Base-by-base conservation (phyloP, 2,797 vertebrate species). In the Gymnothorax javanicus region DNA sequence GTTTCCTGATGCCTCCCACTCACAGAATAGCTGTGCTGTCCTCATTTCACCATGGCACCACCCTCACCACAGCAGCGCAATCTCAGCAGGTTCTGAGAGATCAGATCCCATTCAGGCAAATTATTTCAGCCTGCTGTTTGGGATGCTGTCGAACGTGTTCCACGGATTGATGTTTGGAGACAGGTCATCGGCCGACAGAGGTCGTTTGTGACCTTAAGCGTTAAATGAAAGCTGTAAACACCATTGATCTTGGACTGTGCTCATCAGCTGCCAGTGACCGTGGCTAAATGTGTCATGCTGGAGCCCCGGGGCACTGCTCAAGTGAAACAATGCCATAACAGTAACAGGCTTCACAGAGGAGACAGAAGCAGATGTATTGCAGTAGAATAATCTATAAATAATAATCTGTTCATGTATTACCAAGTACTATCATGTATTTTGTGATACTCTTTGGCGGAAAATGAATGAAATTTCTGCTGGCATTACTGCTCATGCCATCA, bases 1-100 rank as follows among this genome's bases (percentile, higher is more conserved):
- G 89, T 92, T 93, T 93, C 91, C 91, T 91, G 92, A 93, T 92
- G 91, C 82, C 83, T 89, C 93, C 94, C 94, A 90, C 92, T 91
- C 92, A 92, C 93, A 93, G 13, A 2, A 27, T 81, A 75, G 57
- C 73, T 9, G 54, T 54, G 43, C 52, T 11, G 17, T 85, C n/a
- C 73, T 54, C 43, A 52, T 92, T 89, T 88, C 91, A 93, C 90
- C 87, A 3, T 81, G 77, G 50, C 52, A 92, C 94, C 94, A 92
- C 93, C 91, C 91, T 89, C 92, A 93, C 93, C 94, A 94, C 93
- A 94, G 92, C 92, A 91, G 91, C 92, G 93, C 92, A 92, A 92
- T 94, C 94, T 94, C 95, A 95, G 93, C 91, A 94, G 94, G 92
- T 96, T 94, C 91, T 91, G 90, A 87, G 91, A 94, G 95, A 95